Base-by-base conservation (phyloP, 2,113 vertebrate species). In the Erythrocebus patas region DNA sequence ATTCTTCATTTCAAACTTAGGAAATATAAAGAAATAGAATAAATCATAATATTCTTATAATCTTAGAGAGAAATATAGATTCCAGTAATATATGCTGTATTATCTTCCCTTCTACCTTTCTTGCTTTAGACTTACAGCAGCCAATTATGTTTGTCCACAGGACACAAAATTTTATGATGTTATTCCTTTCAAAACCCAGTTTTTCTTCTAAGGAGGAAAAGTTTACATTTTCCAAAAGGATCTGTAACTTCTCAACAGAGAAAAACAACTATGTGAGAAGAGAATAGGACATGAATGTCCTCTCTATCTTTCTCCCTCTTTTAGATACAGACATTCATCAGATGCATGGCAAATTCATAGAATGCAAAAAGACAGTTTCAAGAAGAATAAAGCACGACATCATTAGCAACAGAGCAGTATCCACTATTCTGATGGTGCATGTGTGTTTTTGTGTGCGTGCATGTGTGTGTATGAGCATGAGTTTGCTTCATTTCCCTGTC, bases 201-300 rank as follows among this genome's bases (percentile, higher is more conserved):
- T 95, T 52, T 18, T 48, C 4, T 45, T 57, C 18, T 52, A 48
- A n/a, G 8, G 6, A 13, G 5, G 70, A 57, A 66, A 18, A 13
- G 8, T 12, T 88, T 57, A 30, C 35, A 78, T 83, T 83, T 93
- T 61, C 32, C 72, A 73, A 91, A 61, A 73, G 9, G 1, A 93
- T 48, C 3, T 48, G 32, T 9, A 52, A 78, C 32, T 81, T 79
- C 22, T 48, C 57, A 78, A 45, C 8, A 87, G 30, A 68, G 30
- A 59, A 59, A 66, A 86, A 18, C n/a, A 90, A 30, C 1, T 0
- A 72, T 32, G 1, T 23, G 18, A 1, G 30, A 35, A 73, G 17
- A 61, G 6, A n/a, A 35, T 17, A 61, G 27, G 4, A 6, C 38
- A 25, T 2, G 43, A 16, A 32, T 30, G 0, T 22, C 12, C 52